phyloP scores from a whole-genome alignment of 1,140 invertebrate genomes.

The Sycobia sp. region DNA sequence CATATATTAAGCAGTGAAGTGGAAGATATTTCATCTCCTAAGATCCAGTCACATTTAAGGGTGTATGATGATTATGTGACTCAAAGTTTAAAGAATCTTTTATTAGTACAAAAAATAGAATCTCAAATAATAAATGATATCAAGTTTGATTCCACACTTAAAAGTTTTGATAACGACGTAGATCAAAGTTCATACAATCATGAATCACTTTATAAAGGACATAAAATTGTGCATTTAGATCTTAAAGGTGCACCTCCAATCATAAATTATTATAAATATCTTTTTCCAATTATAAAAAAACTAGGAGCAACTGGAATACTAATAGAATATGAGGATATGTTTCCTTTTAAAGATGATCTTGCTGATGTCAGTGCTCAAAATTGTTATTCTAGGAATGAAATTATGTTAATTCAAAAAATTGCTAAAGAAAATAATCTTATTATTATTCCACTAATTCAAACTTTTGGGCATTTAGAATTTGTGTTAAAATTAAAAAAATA shows the following conservation, averaged over 20 bases:
- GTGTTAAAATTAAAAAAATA: constrained; percentile 81
- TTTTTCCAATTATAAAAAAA: constrained; percentile 77
- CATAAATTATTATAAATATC: constrained; percentile 71
- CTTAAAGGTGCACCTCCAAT: constrained; percentile 88
- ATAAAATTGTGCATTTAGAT: constrained; percentile 80
- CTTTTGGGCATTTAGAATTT: constrained; percentile 94
- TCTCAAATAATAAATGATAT: constrained; percentile 31
- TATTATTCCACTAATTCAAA: constrained; percentile 92
- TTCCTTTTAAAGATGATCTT: constrained; percentile 81
- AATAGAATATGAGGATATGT: constrained; percentile 98
- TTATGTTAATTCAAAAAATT: constrained; percentile 67
- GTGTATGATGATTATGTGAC: constrained; percentile 28
- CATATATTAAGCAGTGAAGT: constrained; percentile 53
- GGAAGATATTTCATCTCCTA: constrained; percentile 32
- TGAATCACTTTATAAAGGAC: constrained; percentile 48
- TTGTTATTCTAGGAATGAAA: constrained; percentile 75
- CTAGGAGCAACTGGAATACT: constrained; percentile 86
- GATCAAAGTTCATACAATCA: constrained; percentile 30
- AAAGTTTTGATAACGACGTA: constrained; percentile 30
- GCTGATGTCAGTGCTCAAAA: constrained; percentile 73
- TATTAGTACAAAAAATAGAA: constrained; percentile 30
- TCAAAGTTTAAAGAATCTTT: constrained; percentile 22
- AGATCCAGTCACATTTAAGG: constrained; percentile 23
- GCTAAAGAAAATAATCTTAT: constrained; percentile 73
- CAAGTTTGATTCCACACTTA: constrained; percentile 8